A percentile compares a stretch with the other conserved stretches of the same genome.
Evolutionary conservation across 2,888 invertebrate genomes (phyloP).

Genomic region (Sphaerophoria taeniata): DNA sequence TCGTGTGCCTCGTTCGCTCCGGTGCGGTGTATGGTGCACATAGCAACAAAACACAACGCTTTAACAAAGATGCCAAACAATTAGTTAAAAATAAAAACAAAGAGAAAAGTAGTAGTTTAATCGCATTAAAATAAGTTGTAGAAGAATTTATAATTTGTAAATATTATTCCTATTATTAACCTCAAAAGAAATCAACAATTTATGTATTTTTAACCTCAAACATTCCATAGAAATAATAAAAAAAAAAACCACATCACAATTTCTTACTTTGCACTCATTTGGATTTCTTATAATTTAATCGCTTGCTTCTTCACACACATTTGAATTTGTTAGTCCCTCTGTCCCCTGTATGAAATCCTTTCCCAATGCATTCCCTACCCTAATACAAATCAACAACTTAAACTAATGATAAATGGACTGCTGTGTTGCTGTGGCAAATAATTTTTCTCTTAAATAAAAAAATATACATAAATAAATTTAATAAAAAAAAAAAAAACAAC

Average conservation of each 20-base stretch:
- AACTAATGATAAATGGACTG: constrained; percentile 56
- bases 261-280: constrained; percentile 48
- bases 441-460: constrained; percentile 44
- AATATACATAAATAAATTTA: constrained; percentile 30
- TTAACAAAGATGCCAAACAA: constrained; percentile 67
- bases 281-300: constrained; percentile 25
- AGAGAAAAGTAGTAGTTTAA: constrained; percentile 42
- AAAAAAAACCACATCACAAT: constrained; percentile 27
- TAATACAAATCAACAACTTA: constrained; percentile 15
- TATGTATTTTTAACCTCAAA: constrained; percentile 50
- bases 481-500: constrained; percentile 56
- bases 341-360: constrained; percentile 22
- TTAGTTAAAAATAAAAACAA: constrained; percentile 42
- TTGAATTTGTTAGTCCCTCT: constrained; percentile 11
- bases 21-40: constrained; percentile 11
- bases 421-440: constrained; percentile 64
- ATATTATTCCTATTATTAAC: constrained; percentile 43
- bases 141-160: constrained; percentile 45
- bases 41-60: constrained; percentile 54
- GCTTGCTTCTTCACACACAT: constrained; percentile 47
- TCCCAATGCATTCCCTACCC: constrained; percentile 41
- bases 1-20: constrained; percentile 28
- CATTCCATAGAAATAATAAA: constrained; percentile 28
- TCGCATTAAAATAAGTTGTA: constrained; percentile 66
- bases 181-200: constrained; percentile 43